phyloP scores from a whole-genome alignment of 2,797 vertebrate species.

The Thamnophis elegans region DNA sequence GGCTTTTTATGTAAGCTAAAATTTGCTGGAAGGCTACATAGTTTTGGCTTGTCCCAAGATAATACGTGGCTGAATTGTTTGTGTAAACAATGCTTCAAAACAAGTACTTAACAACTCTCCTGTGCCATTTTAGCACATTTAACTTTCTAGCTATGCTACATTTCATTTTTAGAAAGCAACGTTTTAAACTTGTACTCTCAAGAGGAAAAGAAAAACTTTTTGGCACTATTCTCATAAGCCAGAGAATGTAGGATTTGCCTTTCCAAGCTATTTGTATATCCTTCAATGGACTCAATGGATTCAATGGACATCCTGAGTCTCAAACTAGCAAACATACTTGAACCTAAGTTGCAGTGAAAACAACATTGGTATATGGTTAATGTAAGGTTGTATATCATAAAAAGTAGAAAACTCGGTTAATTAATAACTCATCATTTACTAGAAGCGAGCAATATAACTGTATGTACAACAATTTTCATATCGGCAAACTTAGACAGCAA shows the following conservation, averaged over 20 bases:
- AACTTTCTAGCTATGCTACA: neutral
- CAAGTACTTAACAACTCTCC: neutral
- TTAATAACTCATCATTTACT: neutral
- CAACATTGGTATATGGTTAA: neutral
- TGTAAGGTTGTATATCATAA: neutral
- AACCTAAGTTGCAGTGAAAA: neutral
- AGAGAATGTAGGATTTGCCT: neutral
- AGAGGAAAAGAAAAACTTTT: neutral
- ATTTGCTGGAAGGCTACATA: neutral
- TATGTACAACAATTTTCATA: neutral
- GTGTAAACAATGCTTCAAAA: neutral
- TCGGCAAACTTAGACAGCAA: neutral
- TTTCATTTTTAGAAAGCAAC: neutral
- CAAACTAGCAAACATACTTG: neutral
- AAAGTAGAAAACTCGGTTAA: neutral
- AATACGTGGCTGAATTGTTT: neutral
- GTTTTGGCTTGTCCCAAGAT: neutral
- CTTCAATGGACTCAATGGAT: too few relatives aligned
- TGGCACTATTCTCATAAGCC: neutral
- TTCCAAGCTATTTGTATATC: neutral
- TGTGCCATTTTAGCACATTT: neutral
- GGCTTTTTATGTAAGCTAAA: neutral
- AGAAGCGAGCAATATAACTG: neutral
- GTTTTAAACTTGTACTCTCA: neutral
- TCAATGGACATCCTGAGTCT: neutral